Base-by-base conservation (phyloP, 1,140 invertebrate species). In the Diabrotica undecimpunctata region DNA sequence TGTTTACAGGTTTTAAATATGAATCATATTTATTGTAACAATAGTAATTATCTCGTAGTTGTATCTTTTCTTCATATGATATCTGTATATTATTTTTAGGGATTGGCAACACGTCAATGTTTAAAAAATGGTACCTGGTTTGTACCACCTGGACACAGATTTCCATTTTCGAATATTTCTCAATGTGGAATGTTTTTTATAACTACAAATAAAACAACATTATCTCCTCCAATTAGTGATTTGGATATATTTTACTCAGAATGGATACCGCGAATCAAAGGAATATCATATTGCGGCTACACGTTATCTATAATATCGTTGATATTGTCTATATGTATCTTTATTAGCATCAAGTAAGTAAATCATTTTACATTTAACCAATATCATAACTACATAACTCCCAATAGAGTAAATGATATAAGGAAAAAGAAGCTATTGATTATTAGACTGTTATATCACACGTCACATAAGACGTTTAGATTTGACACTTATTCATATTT, bases 201-300 rank as follows among this genome's bases (percentile, higher is more conserved):
- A n/a, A 57, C 62, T 13, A 62, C 53, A 25, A 25, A 25, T 66
- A 55, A 53, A 35, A 51, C 13, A 37, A 56, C 71, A 25, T 61
- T 67, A 9, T 41, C 35, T 5, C 61, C 54, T 50, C 53, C 68
- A 46, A 60, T 62, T 8, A 14, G 51, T 5, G n/a, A 63, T 54
- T 60, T 67, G 75, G 4, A 25, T 25, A 25, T 25, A 25, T 59
- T 69, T 6, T 78, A 76, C 71, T 75, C 86, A 83, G 80, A 79
- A 66, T 87, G 85, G 77, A 46, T 90, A 50, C 83, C 83, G 0
- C 77, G 83, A 12, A 82, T 91, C 11, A 87, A 86, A 71, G 78
- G 80, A 6, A 86, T 90, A 54, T 86, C 87, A 25, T 84, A 85
- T 70, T 77, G 88, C n/a, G 90, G 90, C 2, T 91, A 91, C 70